Evolutionary conservation across 2,888 invertebrate species (phyloP).

Genomic region (Mythimna ferrago): DNA sequence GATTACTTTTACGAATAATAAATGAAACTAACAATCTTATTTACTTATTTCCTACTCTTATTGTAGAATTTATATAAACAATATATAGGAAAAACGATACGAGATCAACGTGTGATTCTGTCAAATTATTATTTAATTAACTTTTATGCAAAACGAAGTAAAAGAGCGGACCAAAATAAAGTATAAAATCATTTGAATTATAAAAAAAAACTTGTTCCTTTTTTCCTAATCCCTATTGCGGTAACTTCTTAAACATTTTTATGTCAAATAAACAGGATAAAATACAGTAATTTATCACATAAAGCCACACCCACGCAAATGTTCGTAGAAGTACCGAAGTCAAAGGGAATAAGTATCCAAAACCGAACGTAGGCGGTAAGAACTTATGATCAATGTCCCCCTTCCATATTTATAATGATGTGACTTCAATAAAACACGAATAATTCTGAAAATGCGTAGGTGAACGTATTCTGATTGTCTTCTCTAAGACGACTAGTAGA

Average conservation of each 20-base stretch:
- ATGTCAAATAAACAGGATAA: not conserved
- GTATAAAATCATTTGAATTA: too few species aligned
- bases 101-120: too few species aligned
- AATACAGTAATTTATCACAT: slow-evolving; percentile 21
- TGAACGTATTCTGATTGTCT: slow-evolving; percentile 11
- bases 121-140: too few species aligned
- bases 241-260: not conserved
- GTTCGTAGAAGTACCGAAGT: not conserved
- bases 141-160: too few species aligned
- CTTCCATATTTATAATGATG: slow-evolving; percentile 38
- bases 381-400: slow-evolving; percentile 26
- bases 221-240: slow-evolving; percentile 3
- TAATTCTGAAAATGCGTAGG: slow-evolving; percentile 21
- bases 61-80: too few species aligned
- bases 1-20: too few species aligned
- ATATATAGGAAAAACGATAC: too few species aligned
- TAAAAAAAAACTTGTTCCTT: too few species aligned
- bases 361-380: slow-evolving; percentile 22
- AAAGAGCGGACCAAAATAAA: too few species aligned
- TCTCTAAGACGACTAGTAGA: slow-evolving; percentile 1
- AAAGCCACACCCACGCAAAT: slow-evolving; percentile 5
- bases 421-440: slow-evolving; percentile 33
- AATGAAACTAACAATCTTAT: too few species aligned
- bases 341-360: slow-evolving; percentile 7
- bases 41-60: too few species aligned